Evolutionary conservation across 2,888 invertebrate species (phyloP), one percentile per base, ranked within the genome.

Genomic region (Polydrusus pterygomalis): DNA sequence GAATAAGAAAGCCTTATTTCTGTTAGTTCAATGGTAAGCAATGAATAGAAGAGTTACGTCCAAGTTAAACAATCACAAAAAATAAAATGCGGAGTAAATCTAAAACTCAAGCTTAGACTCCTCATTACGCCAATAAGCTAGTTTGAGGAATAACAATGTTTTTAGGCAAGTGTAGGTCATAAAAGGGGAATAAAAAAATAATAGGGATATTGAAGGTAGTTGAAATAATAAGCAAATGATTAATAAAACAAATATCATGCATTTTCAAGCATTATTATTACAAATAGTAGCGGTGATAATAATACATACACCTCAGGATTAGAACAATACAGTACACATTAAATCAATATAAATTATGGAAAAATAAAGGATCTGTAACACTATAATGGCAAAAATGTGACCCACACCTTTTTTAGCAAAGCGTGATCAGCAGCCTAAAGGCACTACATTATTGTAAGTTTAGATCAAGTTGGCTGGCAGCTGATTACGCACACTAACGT

Each of bases 241-340:
- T 91, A 91, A 91, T 91, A 90, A 93, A 93, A 94, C 93, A 93
- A 93, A 93, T 93, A 93, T 92, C 94, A 94, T 94, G 93, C 93
- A 93, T 92, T 91, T 91, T 90, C 91, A 94, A 94, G 93, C 93
- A 93, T 94, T 93, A 93, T 94, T 94, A 93, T 94, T 94, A 93
- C 91, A 91, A 91, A 91, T 91, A 91, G 93, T 93, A 93, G 93
- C 92, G 88, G 87, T 88, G 87, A 87, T 87, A 86, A 87, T 86
- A 86, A 88, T 89, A 89, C 89, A 89, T 89, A 89, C 89, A 89
- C 89, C 87, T 87, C 88, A 87, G 88, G 88, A 89, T 88, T 88
- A 88, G 88, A 89, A 88, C 87, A 87, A 85, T 88, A 88, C 88
- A 88, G 85, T 88, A 88, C 87, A 88, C 87, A 87, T 83, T 87